Evolutionary conservation across 2,888 invertebrate species (phyloP), one percentile per base, ranked within the genome.

Genomic region (Andrena fulva): DNA sequence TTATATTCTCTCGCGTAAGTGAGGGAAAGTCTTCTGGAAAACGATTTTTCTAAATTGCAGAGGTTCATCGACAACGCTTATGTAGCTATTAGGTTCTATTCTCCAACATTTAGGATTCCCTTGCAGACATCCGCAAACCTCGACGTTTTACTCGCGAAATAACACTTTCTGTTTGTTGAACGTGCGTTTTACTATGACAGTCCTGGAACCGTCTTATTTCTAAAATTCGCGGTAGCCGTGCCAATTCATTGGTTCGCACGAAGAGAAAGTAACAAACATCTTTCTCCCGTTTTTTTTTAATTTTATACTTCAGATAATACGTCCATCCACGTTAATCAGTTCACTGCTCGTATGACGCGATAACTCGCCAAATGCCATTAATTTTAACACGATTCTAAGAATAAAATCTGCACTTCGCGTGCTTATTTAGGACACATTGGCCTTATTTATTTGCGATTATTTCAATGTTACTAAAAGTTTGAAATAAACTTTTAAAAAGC

Each of bases 281-380:
- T 24, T 42, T 24, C 24, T 42, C 24, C 27, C 33, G 20, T 5
- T 71, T 59, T 52, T 54, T 10, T 16, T 20, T n/a, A 56, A 20
- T 52, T 63, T 42, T 52, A 33, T 48, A n/a, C 10, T 35, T 24
- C 20, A 10, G 54, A 73, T 67, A 67, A 78, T 63, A 74, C n/a
- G 7, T 12, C 2, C 27, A 63, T 54, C 7, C 63, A 33, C 54
- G 24, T 78, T 62, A 63, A 56, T 68, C 63, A 48, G 33, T 74
- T 63, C 20, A 42, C 35, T 29, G 8, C 20, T 62, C 60, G 20
- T 20, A 54, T n/a, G 56, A 20, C 6, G 52, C 10, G 68, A 74
- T 69, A 78, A 35, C n/a, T 74, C 35, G 1, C 12, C 29, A 67
- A 67, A 24, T 24, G 10, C 24, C 54, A 67, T 73, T 77, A 67